Percentiles rank a stretch among this genome's conserved stretches.
These are phyloP conservation scores for Phoxinus phoxinus DNA, from an alignment of 2,113 vertebrate species.

Conservation along the genomic window DNA sequence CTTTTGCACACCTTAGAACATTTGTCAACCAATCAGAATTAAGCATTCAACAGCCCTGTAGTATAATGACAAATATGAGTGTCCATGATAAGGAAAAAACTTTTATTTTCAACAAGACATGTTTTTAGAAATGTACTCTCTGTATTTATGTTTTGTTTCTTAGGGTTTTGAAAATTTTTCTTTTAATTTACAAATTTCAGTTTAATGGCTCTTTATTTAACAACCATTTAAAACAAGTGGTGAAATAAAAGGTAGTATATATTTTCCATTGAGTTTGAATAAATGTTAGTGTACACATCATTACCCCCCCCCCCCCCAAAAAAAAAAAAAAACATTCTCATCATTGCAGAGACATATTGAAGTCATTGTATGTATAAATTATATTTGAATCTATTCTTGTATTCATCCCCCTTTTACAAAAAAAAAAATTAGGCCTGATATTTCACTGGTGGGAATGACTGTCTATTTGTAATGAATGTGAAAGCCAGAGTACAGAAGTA, in stretches of 20 bases:
- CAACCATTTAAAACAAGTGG: background rate
- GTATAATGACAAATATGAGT: background rate
- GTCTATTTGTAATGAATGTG: constrained; percentile 71
- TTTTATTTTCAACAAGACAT: too few relatives aligned
- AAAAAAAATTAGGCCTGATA: constrained; percentile 57
- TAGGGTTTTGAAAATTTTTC: background rate
- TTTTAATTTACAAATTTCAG: background rate
- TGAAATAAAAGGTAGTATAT: background rate
- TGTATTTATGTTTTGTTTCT: background rate
- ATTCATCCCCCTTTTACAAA: background rate
- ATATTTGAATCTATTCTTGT: background rate
- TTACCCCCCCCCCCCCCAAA: too few relatives aligned
- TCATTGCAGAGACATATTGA: background rate
- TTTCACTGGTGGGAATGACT: constrained; percentile 62
- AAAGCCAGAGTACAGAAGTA: constrained; percentile 57
- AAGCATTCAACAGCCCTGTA: too few relatives aligned
- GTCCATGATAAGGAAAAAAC: background rate
- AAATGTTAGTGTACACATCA: background rate
- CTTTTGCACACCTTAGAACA: too few relatives aligned
- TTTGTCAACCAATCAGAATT: too few relatives aligned
- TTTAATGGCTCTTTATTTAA: background rate
- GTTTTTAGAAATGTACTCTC: background rate
- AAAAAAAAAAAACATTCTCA: background rate
- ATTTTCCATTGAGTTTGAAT: background rate
- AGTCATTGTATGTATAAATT: background rate